Percentiles rank a stretch among this genome's conserved stretches.
These are phyloP conservation scores for Troides helena DNA, from an alignment of 2,888 invertebrate genomes.

Conservation along the genomic window DNA sequence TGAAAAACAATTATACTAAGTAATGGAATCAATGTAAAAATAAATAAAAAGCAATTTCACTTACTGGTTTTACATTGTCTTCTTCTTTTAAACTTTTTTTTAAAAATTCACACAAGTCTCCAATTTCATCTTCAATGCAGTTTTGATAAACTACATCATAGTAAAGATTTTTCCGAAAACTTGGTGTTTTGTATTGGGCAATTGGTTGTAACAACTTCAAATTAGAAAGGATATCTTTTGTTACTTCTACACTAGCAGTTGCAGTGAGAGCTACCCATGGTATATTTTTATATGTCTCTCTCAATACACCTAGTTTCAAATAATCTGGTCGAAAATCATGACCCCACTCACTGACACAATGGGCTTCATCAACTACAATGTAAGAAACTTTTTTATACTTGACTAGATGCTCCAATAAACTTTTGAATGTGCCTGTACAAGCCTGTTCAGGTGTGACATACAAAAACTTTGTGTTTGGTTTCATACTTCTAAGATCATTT, in stretches of 20 bases:
- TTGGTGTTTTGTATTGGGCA: constrained; percentile 89
- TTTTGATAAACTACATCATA: constrained; percentile 97
- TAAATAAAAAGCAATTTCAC: constrained; percentile 60
- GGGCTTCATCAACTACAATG: constrained; percentile 98
- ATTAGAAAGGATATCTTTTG: constrained; percentile 89
- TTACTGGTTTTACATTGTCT: constrained; percentile 73
- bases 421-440: constrained; percentile 87
- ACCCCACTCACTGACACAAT: constrained; percentile 99
- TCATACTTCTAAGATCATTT: constrained; percentile 86
- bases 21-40: constrained; percentile 3
- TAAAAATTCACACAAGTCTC: constrained; percentile 89
- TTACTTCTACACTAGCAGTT: constrained; percentile 90
- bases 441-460: constrained; percentile 99
- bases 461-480: constrained; percentile 89
- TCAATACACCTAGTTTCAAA: constrained; percentile 87
- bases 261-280: constrained; percentile 97
- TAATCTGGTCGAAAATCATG: constrained; percentile 99
- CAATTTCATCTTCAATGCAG: constrained; percentile 87
- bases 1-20: constrained; percentile 45
- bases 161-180: constrained; percentile 95
- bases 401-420: constrained; percentile 83
- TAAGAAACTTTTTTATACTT: constrained; percentile 90
- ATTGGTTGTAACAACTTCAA: constrained; percentile 85
- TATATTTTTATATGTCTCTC: constrained; percentile 82
- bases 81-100: constrained; percentile 82